Evolutionary conservation across 2,113 vertebrate species (phyloP), one percentile per base, ranked within the genome.

Genomic region (Lasiurus cinereus): DNA sequence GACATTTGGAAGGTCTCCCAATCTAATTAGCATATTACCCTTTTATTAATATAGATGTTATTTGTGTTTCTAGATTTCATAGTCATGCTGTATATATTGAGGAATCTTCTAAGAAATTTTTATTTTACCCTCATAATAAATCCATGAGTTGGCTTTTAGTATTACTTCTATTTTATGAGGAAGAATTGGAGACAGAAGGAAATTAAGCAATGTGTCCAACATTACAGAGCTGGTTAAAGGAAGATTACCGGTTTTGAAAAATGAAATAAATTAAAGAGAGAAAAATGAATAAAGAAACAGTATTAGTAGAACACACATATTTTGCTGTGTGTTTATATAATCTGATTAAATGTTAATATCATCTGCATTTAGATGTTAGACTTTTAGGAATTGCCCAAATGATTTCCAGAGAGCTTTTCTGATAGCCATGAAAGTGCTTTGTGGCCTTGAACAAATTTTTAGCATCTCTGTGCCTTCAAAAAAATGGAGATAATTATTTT

Each of bases 401-500:
- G 15, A 3, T 91, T 83, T 88, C 67, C 31, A 94, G 64, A 91
- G 69, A 93, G 29, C n/a, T 80, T 80, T 91, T 64, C 39, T 91
- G 66, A 76, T 50, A 48, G 69, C 50, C 15, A 62, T 91, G 82
- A 3, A 78, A 91, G 39, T 62, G 11, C 73, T 91, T 52, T 76
- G 78, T 96, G 87, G 33, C 18, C 67, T 43, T 89, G 33, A 54
- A 76, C 16, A 92, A 77, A 70, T 27, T 54, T 95, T 88, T 70
- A 76, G 27, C 22, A 69, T 94, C 78, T 97, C 16, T 59, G 33
- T 82, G 76, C 69, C 82, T 95, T 95, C 78, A 77, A 85, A 74
- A 94, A 86, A 86, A 52, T 54, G 62, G 29, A 93, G 33, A 73
- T 79, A 19, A 86, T 88, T 92, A 31, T 94, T 94, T 94, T 95